phyloP scores from a whole-genome alignment of 2,888 invertebrate genomes.

The Plebejus anna region DNA sequence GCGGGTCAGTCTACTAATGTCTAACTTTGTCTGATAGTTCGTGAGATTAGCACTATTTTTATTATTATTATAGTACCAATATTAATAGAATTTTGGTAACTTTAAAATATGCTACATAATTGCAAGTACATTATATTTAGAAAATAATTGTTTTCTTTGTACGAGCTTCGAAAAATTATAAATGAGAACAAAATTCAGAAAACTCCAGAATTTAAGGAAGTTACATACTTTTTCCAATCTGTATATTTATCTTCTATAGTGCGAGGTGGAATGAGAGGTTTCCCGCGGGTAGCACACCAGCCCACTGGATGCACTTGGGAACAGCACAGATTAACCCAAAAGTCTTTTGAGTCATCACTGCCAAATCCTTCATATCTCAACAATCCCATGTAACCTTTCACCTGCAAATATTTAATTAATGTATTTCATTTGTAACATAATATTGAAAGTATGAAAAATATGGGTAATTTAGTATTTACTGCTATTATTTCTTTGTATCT shows the following conservation, averaged over 20 bases:
- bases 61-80: no score
- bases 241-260: conserved; percentile 95
- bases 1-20: no score
- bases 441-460: no score
- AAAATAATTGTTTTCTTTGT: no score
- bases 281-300: conserved; percentile 97
- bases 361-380: conserved; percentile 96
- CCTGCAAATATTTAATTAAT: conserved; percentile 52
- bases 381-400: conserved; percentile 92
- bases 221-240: conserved; percentile 93
- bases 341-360: conserved; percentile 92
- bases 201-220: not conserved
- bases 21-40: no score
- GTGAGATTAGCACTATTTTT: no score
- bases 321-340: conserved; percentile 97
- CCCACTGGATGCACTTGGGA: conserved; percentile 98
- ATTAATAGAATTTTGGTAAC: no score
- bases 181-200: not conserved
- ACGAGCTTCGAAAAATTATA: no score
- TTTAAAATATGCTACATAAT: no score
- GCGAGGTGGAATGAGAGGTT: conserved; percentile 96
- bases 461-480: no score
- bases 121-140: no score
- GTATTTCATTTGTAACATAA: not conserved
- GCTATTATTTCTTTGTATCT: no score